Evolutionary conservation across 2,113 vertebrate genomes (phyloP), one percentile per base, ranked within the genome.

Genomic region (Saiga tatarica): DNA sequence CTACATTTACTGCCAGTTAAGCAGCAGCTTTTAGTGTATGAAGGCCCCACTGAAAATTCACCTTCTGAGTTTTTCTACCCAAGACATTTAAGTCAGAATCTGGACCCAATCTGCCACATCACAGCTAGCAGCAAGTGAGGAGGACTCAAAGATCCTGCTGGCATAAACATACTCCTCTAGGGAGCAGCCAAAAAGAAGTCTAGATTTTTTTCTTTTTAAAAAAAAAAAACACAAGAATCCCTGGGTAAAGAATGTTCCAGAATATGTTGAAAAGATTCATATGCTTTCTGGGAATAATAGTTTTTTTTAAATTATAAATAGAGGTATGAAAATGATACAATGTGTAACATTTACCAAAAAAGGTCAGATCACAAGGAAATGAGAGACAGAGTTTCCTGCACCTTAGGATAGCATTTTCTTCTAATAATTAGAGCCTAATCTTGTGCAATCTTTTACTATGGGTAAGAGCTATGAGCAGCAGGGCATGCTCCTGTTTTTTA

Each of bases 11-110:
- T 98, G 97, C 97, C 97, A 98, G 97, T 93, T 97, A 98, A 98
- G 98, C 90, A 96, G 60, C 98, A 98, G 98, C 92, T 98, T 98
- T 97, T 95, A 97, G 98, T 87, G 91, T 87, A 87, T 47, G 71
- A 76, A 92, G 87, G 89, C 92, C 89, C 88, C 53, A 82, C 59
- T 71, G 89, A 98, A 98, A 98, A 98, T 93, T 98, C 97, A 98
- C 97, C 99, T 99, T 98, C 98, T 97, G 98, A 97, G 86, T 98
- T 99, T 98, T 98, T 89, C 96, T 98, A 98, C 94, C 82, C 88
- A 97, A 99, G 98, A 98, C 98, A 98, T 98, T 99, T 98, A 98
- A 99, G 98, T 98, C 89, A 94, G 95, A 78, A 94, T 98, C 97
- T 98, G 98, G 97, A 96, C 96, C 97, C 98, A 98, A 97, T 98